phyloP scores from a whole-genome alignment of 92 coral and sea anemone species.

The Heteractis magnifica region DNA sequence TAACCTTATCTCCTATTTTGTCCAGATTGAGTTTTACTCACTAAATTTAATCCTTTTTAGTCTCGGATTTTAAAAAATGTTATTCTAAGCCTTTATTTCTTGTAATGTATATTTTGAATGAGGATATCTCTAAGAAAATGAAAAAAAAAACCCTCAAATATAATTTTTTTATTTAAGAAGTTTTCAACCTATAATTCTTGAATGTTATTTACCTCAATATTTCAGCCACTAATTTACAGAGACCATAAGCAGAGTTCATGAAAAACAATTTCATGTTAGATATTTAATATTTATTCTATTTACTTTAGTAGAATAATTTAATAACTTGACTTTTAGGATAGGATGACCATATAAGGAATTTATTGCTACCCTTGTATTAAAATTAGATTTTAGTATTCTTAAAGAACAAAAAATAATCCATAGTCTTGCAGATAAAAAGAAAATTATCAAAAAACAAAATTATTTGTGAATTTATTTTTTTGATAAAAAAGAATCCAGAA shows the following conservation, averaged over 20 bases:
- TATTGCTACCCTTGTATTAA: background rate
- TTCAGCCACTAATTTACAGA: background rate
- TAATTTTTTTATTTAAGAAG: too few species aligned
- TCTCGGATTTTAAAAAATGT: too few species aligned
- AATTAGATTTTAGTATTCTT: background rate
- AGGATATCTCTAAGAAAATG: too few species aligned
- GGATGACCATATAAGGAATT: constrained; percentile 5
- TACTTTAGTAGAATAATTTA: background rate
- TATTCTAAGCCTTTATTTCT: too few species aligned
- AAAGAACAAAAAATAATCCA: background rate
- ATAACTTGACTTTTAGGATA: background rate
- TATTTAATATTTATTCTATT: background rate
- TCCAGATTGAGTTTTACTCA: too few species aligned
- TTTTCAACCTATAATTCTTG: too few species aligned
- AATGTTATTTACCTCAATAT: background rate
- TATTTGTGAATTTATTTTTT: background rate
- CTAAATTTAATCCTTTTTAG: too few species aligned
- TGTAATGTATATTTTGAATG: too few species aligned
- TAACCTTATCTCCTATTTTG: too few species aligned
- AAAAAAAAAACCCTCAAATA: too few species aligned
- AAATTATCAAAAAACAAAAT: background rate
- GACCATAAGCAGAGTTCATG: background rate
- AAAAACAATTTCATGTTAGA: background rate
- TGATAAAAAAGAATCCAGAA: background rate
- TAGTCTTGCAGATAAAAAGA: background rate